Conservation (phyloP, 2,797 vertebrate species). For the Psittacula echo region DNA sequence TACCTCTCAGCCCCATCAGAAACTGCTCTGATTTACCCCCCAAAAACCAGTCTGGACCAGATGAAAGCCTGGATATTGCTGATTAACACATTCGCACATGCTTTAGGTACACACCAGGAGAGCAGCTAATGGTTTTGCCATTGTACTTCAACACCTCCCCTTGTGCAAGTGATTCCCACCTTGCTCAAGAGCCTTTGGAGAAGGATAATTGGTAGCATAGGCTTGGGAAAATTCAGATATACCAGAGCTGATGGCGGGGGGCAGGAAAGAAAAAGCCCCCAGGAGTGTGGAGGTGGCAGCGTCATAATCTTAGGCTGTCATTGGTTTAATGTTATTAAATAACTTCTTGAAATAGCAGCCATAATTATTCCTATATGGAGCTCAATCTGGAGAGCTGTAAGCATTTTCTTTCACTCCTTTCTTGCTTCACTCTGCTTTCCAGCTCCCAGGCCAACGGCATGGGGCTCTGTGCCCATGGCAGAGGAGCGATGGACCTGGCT, state of each 20-base stretch:
- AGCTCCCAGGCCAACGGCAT: background rate
- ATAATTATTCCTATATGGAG: constrained; percentile 60
- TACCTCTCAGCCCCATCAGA: background rate
- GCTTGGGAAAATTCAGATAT: constrained; percentile 54
- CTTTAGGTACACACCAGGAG: accelerated
- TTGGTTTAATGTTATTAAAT: constrained; percentile 69
- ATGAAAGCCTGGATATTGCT: background rate
- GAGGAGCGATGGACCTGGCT: background rate
- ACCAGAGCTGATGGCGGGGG: constrained; percentile 7
- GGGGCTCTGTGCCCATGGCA: accelerated
- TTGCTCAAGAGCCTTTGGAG: background rate
- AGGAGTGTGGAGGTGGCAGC: constrained; percentile 67
- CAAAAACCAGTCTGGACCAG: background rate
- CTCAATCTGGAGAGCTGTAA: constrained; percentile 32
- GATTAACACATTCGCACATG: background rate
- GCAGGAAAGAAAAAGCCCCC: constrained; percentile 41
- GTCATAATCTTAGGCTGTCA: constrained; percentile 74
- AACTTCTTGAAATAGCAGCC: constrained; percentile 69
- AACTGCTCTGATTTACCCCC: background rate
- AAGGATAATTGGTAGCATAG: background rate
- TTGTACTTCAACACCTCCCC: background rate
- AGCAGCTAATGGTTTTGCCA: background rate
- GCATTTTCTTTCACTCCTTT: background rate
- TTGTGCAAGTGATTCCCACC: background rate
- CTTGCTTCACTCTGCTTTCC: background rate